Base-by-base conservation (phyloP, 2,888 invertebrate species). In the Acanthosepion lycidas region DNA sequence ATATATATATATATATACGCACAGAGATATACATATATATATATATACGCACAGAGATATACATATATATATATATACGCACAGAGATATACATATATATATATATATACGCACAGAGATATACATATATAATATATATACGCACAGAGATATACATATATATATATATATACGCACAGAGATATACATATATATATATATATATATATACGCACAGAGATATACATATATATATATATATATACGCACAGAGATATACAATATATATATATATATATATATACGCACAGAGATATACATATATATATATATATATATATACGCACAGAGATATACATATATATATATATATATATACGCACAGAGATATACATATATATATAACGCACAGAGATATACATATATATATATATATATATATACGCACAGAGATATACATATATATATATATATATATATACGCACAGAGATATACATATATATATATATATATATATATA, bases 241-340 rank as follows among this genome's bases (percentile, higher is more conserved):
- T 8, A 91, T 91, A 8, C 20, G 53, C 15, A 53, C 15, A 53
- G 8, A 53, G 8, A 91, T 91, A 33, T 33, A 91, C 91, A 91
- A 91, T 91, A 91, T 91, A 91, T 91, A 15, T 91, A 91, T 91
- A 91, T 91, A 91, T 91, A 91, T 91, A 91, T 91, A 91, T 33
- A 91, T 91, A 53, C 15, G 53, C 15, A 91, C 26, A 91, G 15
- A 23, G 15, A 91, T 91, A 91, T 91, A 91, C 26, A 91, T 91
- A 91, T 91, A 91, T 91, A 91, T 91, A 91, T 8, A 23, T 91
- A 91, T 91, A 91, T 91, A 91, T 91, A 91, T 91, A 91, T 8
- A 91, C 28, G 15, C 15, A 15, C 15, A 53, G 8, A 53, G 8
- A 91, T 91, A 91, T 91, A 1, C 26, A 91, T 91, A 8, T 8